These are phyloP conservation scores for Cichlasoma orientale DNA, from an alignment of 2,797 vertebrate species.

Conservation along the genomic window DNA sequence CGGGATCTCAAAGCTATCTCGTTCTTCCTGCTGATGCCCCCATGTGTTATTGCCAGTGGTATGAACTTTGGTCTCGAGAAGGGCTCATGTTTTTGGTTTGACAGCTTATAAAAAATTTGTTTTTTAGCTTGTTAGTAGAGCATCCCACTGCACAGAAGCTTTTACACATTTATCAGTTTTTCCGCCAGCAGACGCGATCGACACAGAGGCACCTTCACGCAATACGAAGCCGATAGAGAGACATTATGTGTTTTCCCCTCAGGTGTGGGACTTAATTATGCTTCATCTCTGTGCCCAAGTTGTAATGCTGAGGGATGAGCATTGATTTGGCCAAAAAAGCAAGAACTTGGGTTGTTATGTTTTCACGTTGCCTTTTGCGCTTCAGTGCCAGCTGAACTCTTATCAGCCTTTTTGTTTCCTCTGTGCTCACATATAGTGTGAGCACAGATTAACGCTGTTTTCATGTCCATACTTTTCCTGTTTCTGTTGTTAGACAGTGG, in stretches of 20 bases:
- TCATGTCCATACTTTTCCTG: background rate
- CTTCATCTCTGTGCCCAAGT: background rate
- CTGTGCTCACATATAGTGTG: background rate
- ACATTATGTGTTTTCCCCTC: background rate
- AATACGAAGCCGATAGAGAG: background rate
- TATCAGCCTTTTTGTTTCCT: background rate
- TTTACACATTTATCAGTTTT: constrained; percentile 1
- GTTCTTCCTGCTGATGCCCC: background rate
- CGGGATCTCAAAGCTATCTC: background rate
- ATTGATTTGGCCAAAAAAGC: background rate
- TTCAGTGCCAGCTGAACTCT: background rate
- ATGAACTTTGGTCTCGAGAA: background rate
- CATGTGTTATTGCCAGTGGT: background rate
- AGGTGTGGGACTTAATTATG: background rate
- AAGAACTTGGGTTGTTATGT: background rate
- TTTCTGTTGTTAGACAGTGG: background rate
- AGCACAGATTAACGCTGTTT: background rate
- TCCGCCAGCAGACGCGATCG: background rate
- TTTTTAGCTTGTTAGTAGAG: background rate
- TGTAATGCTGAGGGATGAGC: background rate
- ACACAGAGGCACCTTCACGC: background rate
- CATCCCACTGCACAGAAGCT: background rate
- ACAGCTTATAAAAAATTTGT: background rate
- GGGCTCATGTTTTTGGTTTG: background rate
- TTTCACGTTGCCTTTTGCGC: background rate